Conservation (phyloP, 2,113 vertebrate genomes). For the Australoheros scitulus region DNA sequence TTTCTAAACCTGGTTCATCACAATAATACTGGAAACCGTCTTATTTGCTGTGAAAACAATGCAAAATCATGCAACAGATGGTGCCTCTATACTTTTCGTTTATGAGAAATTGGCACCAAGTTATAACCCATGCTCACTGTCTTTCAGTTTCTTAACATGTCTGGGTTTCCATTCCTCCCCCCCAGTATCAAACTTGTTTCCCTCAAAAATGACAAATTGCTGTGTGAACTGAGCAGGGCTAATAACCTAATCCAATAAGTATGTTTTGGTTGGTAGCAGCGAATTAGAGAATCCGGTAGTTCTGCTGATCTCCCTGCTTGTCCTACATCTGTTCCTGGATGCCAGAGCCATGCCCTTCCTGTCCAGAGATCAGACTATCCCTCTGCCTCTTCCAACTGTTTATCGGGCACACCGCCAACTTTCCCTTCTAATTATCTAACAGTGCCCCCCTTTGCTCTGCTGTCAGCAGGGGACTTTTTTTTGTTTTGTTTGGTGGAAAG, state of each 20-base stretch:
- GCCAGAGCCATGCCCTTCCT: slow-evolving; percentile 58
- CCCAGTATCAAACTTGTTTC: not conserved
- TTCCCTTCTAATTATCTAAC: slow-evolving; percentile 44
- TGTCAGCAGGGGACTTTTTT: not conserved
- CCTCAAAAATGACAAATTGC: not conserved
- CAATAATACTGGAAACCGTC: not conserved
- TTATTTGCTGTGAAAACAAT: not conserved
- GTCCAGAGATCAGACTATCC: slow-evolving; percentile 37
- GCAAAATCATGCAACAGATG: not conserved
- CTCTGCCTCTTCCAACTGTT: slow-evolving; percentile 48
- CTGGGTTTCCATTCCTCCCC: not conserved
- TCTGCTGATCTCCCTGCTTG: slow-evolving; percentile 46
- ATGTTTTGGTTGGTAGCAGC: not conserved
- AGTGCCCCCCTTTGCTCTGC: not conserved
- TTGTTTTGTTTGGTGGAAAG: not conserved
- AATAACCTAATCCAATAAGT: not conserved
- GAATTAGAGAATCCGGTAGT: slow-evolving; percentile 2
- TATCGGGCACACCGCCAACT: slow-evolving; percentile 46
- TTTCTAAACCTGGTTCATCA: not conserved
- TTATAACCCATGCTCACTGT: not conserved
- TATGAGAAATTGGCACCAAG: not conserved
- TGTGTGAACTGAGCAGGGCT: not conserved
- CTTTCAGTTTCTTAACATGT: not conserved
- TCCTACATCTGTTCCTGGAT: slow-evolving; percentile 59
- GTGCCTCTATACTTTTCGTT: not conserved